Conservation (phyloP, 2,797 vertebrate species). For the Acrocephalus scirpaceus region DNA sequence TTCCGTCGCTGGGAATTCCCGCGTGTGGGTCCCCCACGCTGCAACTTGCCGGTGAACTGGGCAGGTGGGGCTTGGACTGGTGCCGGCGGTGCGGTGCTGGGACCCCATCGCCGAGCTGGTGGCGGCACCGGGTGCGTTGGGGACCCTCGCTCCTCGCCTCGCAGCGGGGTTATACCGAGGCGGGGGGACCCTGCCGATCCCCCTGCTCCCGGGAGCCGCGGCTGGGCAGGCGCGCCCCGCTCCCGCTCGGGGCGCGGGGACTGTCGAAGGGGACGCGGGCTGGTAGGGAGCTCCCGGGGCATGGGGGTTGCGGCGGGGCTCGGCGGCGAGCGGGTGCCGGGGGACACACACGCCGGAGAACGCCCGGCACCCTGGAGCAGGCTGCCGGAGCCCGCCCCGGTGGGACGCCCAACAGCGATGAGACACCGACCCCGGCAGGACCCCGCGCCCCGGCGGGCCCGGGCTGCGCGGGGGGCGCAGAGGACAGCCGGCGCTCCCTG, state of each 20-base stretch:
- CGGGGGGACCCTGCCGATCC: neutral
- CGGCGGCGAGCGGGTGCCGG: neutral
- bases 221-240: neutral
- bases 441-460: neutral
- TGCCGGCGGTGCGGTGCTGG: neutral
- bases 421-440: neutral
- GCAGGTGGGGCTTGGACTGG: neutral
- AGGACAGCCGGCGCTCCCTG: neutral
- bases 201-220: neutral
- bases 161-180: neutral
- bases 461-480: neutral
- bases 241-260: neutral
- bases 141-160: neutral
- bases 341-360: neutral
- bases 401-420: neutral
- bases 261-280: neutral
- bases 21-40: neutral
- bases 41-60: neutral
- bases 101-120: neutral
- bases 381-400: neutral
- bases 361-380: neutral
- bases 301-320: neutral
- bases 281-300: neutral
- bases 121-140: neutral
- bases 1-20: conserved; percentile 5